These are phyloP conservation scores for Microcebus jonahi DNA, from an alignment of 2,113 vertebrate genomes.

Conservation along the genomic window DNA sequence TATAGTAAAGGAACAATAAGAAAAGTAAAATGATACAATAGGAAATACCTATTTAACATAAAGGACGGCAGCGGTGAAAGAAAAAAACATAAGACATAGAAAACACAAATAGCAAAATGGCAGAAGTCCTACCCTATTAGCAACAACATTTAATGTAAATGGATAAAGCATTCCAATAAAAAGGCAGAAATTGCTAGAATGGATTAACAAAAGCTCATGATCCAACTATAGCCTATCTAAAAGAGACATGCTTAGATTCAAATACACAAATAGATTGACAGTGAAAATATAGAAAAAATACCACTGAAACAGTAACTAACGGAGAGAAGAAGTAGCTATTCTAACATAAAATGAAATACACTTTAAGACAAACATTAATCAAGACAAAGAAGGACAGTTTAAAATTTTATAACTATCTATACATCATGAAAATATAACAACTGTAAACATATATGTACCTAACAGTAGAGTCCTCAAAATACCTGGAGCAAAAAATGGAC, in stretches of 20 bases:
- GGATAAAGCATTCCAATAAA: not conserved
- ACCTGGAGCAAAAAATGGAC: not conserved
- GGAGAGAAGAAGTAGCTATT: not conserved
- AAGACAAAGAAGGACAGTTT: not conserved
- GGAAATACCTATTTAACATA: not conserved
- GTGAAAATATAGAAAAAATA: not conserved
- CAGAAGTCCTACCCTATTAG: not conserved
- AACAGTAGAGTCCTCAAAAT: not conserved
- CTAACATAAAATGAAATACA: not conserved
- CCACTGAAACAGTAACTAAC: not conserved
- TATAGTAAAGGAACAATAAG: not conserved
- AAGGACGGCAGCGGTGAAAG: not conserved
- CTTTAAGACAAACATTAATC: not conserved
- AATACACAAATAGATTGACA: not conserved
- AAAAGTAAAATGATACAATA: not conserved
- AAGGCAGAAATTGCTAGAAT: not conserved
- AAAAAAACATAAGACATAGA: not conserved
- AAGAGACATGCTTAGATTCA: not conserved
- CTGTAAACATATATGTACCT: not conserved
- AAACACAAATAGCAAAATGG: not conserved
- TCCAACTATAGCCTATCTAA: not conserved
- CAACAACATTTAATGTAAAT: not conserved
- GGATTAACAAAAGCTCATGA: not conserved
- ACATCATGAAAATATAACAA: not conserved
- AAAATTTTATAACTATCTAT: not conserved